Evolutionary conservation across 1,140 invertebrate species (phyloP).

Genomic region (Anastrepha obliqua): DNA sequence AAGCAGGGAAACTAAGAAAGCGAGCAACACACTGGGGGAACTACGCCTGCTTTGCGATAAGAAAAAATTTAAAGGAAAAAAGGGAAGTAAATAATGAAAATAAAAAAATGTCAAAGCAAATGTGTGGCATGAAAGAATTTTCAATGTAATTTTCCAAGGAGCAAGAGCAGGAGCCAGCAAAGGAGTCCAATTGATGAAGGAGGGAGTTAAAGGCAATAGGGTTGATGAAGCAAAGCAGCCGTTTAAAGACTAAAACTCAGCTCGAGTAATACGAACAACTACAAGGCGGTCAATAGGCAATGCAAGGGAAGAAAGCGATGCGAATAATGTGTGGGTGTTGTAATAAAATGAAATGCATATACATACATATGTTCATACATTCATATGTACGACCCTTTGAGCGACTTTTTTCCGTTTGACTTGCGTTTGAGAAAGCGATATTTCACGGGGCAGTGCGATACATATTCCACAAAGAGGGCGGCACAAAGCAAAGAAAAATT

Average conservation of each 20-base stretch:
- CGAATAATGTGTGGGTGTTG: background rate
- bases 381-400: background rate
- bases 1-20: background rate
- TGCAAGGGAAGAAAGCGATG: background rate
- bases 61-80: conserved; percentile 18
- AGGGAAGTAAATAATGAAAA: conserved; percentile 24
- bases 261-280: background rate
- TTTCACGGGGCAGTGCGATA: background rate
- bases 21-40: background rate
- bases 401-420: conserved; percentile 19
- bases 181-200: background rate
- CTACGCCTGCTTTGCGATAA: background rate
- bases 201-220: background rate
- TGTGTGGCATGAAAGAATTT: conserved; percentile 22
- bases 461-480: background rate
- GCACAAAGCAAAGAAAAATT: background rate
- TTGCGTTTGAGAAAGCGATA: conserved; percentile 33
- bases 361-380: too few relatives aligned
- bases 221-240: conserved; percentile 23
- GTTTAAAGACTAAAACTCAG: conserved; percentile 23
- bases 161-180: background rate
- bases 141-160: background rate
- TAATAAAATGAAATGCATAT: background rate
- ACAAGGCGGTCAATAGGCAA: conserved; percentile 24
- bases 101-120: conserved; percentile 39